Base-by-base conservation (phyloP, 1,140 invertebrate genomes). In the Argopecten irradians region DNA sequence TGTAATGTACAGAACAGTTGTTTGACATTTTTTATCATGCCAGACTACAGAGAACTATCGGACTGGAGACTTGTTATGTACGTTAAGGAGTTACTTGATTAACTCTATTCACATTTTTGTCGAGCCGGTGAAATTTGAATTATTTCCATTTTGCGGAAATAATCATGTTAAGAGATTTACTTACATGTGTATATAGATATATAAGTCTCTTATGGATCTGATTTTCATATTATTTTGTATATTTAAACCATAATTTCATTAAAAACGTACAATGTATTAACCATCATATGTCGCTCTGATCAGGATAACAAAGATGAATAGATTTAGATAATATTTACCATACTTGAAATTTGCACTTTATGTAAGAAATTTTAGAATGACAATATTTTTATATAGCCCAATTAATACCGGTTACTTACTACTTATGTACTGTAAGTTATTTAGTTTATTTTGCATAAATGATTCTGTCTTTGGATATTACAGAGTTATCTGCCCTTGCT, bases 261-360 rank as follows among this genome's bases (percentile, higher is more conserved):
- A 28, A 22, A 71, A n/a, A 71, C 22, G 5, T 71, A n/a, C n/a
- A n/a, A n/a, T n/a, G n/a, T n/a, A n/a, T n/a, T n/a, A n/a, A n/a
- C n/a, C n/a, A n/a, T n/a, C n/a, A 71, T 71, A 5, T 71, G 28
- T n/a, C n/a, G 28, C 36, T 8, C 5, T 71, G n/a, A 71, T n/a
- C 22, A 46, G 43, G 13, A 28, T n/a, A n/a, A n/a, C n/a, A n/a
- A n/a, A n/a, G n/a, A n/a, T n/a, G n/a, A n/a, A 5, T 71, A 71
- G 55, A 71, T 71, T 71, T 71, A 71, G 55, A 71, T 71, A 71
- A 71, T 71, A 71, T 71, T 71, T 71, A 71, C 55, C 28, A 71
- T 22, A 71, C 28, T 7, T 71, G n/a, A 71, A 71, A 28, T 71
- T 71, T 71, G 28, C 55, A n/a, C 16, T 71, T 71, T 71, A n/a